Base-by-base conservation (phyloP, 2,113 vertebrate species). In the Glaucidium brasilianum region DNA sequence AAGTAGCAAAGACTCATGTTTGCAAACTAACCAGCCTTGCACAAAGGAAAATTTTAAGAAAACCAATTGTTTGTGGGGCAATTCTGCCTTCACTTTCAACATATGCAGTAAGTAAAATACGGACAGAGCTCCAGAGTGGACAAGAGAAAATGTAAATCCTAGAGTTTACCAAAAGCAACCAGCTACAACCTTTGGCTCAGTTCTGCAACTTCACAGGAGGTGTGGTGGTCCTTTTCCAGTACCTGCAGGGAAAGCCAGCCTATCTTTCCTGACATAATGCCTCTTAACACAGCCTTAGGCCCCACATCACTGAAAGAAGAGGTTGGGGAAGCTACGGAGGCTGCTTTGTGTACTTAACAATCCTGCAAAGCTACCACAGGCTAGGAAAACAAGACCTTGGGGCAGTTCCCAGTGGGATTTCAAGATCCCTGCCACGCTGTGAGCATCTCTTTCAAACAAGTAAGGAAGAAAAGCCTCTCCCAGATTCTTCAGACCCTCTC, bases 361-460 rank as follows among this genome's bases (percentile, higher is more conserved):
- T 63, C 73, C 59, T 66, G 27, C 85, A 71, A 86, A 92, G 85
- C 85, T 85, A 85, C 76, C 53, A 10, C 32, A 55, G 95, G 53
- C 86, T 75, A 75, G n/a, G 68, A 92, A 94, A 94, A 91, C 16
- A 90, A 79, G 63, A 90, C 78, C 82, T 72, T 5, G 8, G 85
- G 91, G 62, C 79, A 78, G 35, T 41, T 95, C 95, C 91, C 94
- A 76, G 69, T 76, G 86, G 92, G 87, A 91, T 96, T 92, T 90
- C 8, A 43, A 90, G 96, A 94, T 90, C 78, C 90, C 88, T 47
- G 41, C 78, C 90, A 71, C 5, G 85, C 93, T 90, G 62, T 58
- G 85, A 93, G 93, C 94, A 94, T 90, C 96, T 85, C 90, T 96
- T 95, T 96, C 78, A 95, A 94, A 88, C 59, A 90, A 80, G 75